A percentile compares a stretch with the other conserved stretches of the same genome.
These are phyloP conservation scores for Oplegnathus fasciatus DNA, from an alignment of 2,113 vertebrate species.

Conservation along the genomic window DNA sequence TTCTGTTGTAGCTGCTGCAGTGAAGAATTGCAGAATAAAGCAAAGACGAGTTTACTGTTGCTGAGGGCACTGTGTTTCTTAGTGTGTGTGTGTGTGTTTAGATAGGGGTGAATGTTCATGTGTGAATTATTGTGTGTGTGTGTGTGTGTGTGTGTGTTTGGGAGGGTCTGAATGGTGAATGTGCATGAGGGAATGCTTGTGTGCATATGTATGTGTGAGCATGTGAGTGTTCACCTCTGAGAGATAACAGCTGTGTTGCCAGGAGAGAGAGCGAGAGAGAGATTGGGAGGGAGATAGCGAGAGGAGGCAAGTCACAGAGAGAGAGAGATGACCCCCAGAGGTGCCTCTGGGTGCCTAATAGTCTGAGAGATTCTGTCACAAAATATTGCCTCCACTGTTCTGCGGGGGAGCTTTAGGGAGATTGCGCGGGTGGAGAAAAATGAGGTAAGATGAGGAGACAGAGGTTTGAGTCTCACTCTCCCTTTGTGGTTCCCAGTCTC, in stretches of 20 bases:
- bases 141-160: slow-evolving; percentile 22
- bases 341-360: slow-evolving; percentile 76
- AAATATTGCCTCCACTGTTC: slow-evolving; percentile 72
- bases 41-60: slow-evolving; percentile 35
- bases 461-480: slow-evolving; percentile 42
- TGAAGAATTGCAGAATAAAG: slow-evolving; percentile 73
- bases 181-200: slow-evolving; percentile 25
- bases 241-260: slow-evolving; percentile 48
- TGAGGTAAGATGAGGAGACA: slow-evolving; percentile 39
- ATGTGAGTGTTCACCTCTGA: slow-evolving; percentile 39
- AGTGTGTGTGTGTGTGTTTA: slow-evolving; percentile 11
- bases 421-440: slow-evolving; percentile 54
- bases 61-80: slow-evolving; percentile 13
- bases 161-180: neutral
- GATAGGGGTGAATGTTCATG: no score
- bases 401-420: slow-evolving; percentile 71
- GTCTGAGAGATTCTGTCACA: slow-evolving; percentile 79
- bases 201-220: slow-evolving; percentile 1
- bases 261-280: slow-evolving; percentile 22
- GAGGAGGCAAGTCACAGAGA: slow-evolving; percentile 4
- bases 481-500: slow-evolving; percentile 43
- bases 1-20: slow-evolving; percentile 64
- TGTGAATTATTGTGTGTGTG: neutral
- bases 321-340: slow-evolving; percentile 60
- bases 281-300: slow-evolving; percentile 19